Conservation (phyloP, 2,797 vertebrate species). For the Myotis daubentonii region DNA sequence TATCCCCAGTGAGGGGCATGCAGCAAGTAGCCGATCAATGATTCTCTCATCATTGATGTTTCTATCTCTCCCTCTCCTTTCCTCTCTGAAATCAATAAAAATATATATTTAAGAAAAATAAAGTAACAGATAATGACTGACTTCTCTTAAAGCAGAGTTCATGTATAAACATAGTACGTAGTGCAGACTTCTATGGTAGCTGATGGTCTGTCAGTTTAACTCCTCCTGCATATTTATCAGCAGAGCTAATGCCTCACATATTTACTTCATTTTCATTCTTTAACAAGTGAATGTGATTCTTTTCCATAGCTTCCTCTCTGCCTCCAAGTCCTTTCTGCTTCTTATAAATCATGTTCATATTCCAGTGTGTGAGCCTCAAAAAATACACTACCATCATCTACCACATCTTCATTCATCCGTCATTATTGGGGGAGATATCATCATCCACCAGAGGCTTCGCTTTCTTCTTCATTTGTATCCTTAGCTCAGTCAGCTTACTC, state of each 20-base stretch:
- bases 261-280: not conserved
- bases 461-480: slow-evolving; percentile 84
- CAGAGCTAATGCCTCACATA: not conserved
- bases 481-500: slow-evolving; percentile 81
- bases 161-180: not conserved
- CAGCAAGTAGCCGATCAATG: too few species aligned
- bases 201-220: slow-evolving; percentile 13
- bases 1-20: too few species aligned
- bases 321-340: slow-evolving; percentile 64
- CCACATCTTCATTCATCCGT: slow-evolving; percentile 68
- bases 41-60: too few species aligned
- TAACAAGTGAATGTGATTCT: not conserved
- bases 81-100: too few species aligned
- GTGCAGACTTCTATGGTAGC: not conserved
- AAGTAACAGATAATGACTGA: too few species aligned
- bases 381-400: slow-evolving; percentile 10
- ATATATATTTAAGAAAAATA: too few species aligned
- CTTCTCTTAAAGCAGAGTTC: not conserved
- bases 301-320: not conserved
- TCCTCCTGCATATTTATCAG: not conserved
- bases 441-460: slow-evolving; percentile 66
- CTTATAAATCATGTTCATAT: slow-evolving; percentile 60
- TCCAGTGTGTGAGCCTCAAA: not conserved
- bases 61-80: too few species aligned
- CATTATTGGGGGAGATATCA: slow-evolving; percentile 80